Percentiles rank a stretch among this genome's conserved stretches.
These are phyloP conservation scores for Eretmocerus hayati DNA, from an alignment of 2,888 invertebrate genomes.

Conservation along the genomic window DNA sequence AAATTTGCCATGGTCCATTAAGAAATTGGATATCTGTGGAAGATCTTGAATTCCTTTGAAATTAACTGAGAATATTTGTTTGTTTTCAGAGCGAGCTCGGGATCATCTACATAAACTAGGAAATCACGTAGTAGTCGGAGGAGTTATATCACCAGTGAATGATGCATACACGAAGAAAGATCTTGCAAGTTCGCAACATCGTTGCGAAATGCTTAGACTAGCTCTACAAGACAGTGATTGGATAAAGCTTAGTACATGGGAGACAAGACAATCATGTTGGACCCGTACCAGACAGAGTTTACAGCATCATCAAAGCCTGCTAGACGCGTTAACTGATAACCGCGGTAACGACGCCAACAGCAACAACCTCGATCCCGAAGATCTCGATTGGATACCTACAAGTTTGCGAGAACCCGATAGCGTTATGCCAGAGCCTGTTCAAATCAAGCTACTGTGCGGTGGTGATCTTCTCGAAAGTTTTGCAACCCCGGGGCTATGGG, in stretches of 20 bases:
- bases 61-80: too few relatives aligned
- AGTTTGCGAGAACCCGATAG: slow-evolving; percentile 46
- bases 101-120: slow-evolving; percentile 77
- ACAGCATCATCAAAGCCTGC: slow-evolving; percentile 66
- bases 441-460: slow-evolving; percentile 83
- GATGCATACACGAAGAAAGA: slow-evolving; percentile 90
- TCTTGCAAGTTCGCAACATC: slow-evolving; percentile 61
- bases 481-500: slow-evolving; percentile 84
- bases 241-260: slow-evolving; percentile 86
- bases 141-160: slow-evolving; percentile 90
- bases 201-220: slow-evolving; percentile 74
- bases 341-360: slow-evolving; percentile 37
- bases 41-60: too few relatives aligned
- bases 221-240: slow-evolving; percentile 75
- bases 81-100: slow-evolving; percentile 80
- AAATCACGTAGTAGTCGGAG: slow-evolving; percentile 74
- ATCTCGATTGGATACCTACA: slow-evolving; percentile 56
- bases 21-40: too few relatives aligned
- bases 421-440: slow-evolving; percentile 47
- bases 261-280: slow-evolving; percentile 76
- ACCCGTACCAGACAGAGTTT: slow-evolving; percentile 72
- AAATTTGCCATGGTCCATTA: too few relatives aligned
- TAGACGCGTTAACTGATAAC: slow-evolving; percentile 48
- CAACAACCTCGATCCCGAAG: slow-evolving; percentile 35
- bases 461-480: slow-evolving; percentile 92